Percentiles rank a stretch among this genome's conserved stretches.
These are phyloP conservation scores for Sander vitreus DNA, from an alignment of 2,113 vertebrate genomes.

Conservation along the genomic window DNA sequence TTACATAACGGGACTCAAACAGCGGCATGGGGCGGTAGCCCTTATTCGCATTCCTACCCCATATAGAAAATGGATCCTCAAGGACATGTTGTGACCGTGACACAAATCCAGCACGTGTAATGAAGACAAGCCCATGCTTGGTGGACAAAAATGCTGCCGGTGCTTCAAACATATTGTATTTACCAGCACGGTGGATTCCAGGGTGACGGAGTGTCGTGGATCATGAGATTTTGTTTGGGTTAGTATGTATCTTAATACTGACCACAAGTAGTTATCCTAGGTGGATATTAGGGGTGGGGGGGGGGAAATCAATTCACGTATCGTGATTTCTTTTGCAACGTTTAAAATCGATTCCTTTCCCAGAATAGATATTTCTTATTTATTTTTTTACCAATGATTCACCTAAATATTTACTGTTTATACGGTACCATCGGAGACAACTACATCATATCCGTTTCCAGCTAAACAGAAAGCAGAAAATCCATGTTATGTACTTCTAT, in stretches of 20 bases:
- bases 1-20: slow-evolving; percentile 71
- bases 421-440: too few species aligned
- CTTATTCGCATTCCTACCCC: slow-evolving; percentile 48
- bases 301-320: too few species aligned
- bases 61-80: slow-evolving; percentile 71
- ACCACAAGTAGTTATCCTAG: slow-evolving; percentile 17
- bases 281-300: neutral
- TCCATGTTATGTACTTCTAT: too few species aligned
- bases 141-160: neutral
- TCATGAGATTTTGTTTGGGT: slow-evolving; percentile 30
- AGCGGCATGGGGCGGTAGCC: slow-evolving; percentile 36
- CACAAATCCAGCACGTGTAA: slow-evolving; percentile 50
- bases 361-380: too few species aligned
- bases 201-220: slow-evolving; percentile 4
- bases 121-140: slow-evolving; percentile 35
- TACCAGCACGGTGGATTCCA: neutral
- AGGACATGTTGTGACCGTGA: slow-evolving; percentile 69
- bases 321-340: too few species aligned
- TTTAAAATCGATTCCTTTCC: too few species aligned
- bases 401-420: too few species aligned
- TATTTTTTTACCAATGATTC: too few species aligned
- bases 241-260: slow-evolving; percentile 4
- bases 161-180: neutral
- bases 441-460: too few species aligned
- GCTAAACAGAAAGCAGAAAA: too few species aligned